Evolutionary conservation across 2,888 invertebrate species (phyloP), one percentile per base, ranked within the genome.

Genomic region (Drosophila paramelanica): DNA sequence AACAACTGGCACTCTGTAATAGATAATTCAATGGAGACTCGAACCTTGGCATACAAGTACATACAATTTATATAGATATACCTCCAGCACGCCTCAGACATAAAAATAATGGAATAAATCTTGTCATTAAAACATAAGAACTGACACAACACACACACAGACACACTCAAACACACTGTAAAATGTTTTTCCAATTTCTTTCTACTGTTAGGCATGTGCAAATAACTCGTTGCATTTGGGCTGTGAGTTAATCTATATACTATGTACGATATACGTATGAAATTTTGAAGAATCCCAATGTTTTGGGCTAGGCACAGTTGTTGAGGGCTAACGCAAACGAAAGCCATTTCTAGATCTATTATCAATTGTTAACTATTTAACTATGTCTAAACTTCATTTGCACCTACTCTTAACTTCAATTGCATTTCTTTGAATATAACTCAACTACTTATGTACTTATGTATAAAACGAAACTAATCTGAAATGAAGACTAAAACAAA

Each of bases 31-130:
- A 31, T 31, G 23, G 23, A 47, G 17, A 27, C 31, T 31, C 47
- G 49, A 43, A 45, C 49, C 58, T 64, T 42, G 55, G 55, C 57
- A 68, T 67, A 41, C 52, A 50, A 59, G 47, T 62, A 62, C 71
- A 73, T 61, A 77, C 61, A 77, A 73, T 50, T 67, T 67, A 74
- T 77, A 75, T 73, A 71, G 73, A 86, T 80, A 74, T 86, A 86
- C 83, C 79, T 85, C 84, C 74, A 73, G 67, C 74, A 79, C 73
- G 76, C 73, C 75, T 80, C 82, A 77, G 61, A 77, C 60, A 72
- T 60, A 46, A 39, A 51, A 49, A 17, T n/a, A 20, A 25, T 13
- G 14, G 46, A 64, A 53, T 47, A 70, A 56, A 53, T 70, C 62
- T 72, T 66, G 67, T 72, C 66, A 72, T 53, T 59, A 49, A 41